Evolutionary conservation across 2,888 invertebrate genomes (phyloP).

Genomic region (Autographa pulchrina): DNA sequence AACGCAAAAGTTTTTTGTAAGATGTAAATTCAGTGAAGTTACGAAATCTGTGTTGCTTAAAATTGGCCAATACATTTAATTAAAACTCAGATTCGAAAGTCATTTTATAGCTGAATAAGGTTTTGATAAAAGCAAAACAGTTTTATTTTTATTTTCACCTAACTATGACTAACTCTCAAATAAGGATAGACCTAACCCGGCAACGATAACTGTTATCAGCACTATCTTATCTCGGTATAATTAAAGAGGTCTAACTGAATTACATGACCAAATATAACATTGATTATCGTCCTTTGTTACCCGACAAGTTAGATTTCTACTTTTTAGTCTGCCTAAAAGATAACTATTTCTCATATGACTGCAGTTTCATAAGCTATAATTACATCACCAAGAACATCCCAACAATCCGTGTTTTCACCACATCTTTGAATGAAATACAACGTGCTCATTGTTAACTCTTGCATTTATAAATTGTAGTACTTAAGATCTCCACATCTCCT

Average conservation of each 20-base stretch:
- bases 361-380: neutral
- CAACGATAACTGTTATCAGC: conserved; percentile 72
- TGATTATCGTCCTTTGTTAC: conserved; percentile 39
- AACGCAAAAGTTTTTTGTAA: neutral
- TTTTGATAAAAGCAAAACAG: conserved; percentile 12
- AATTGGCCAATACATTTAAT: too few species aligned
- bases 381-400: neutral
- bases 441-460: neutral
- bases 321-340: neutral
- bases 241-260: conserved; percentile 78
- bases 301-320: conserved; percentile 19
- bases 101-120: conserved; percentile 36
- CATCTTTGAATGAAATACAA: neutral
- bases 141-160: conserved; percentile 51
- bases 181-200: conserved; percentile 60
- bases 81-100: conserved; percentile 14
- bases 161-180: conserved; percentile 46
- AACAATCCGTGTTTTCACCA: neutral
- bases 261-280: conserved; percentile 80
- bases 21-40: neutral
- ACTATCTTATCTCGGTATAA: conserved; percentile 83
- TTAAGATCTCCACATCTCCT: neutral
- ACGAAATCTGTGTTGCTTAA: neutral
- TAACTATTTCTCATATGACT: too few species aligned
- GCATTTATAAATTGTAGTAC: neutral